phyloP scores from a whole-genome alignment of 1,140 invertebrate species.

The Galleria mellonella region DNA sequence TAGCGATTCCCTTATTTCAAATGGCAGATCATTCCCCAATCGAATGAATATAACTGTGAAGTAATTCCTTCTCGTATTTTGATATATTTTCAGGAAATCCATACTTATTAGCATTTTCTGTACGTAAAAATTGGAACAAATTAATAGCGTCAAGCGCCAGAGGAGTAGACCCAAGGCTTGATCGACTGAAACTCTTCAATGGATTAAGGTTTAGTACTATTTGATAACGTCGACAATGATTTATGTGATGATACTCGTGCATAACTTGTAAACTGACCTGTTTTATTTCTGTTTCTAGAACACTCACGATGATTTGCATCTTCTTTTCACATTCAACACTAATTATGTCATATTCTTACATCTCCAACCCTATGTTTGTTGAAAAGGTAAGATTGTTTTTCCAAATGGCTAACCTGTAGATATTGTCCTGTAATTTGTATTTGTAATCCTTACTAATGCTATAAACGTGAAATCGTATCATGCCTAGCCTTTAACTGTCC shows the following conservation, averaged over 20 bases:
- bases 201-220: slow-evolving; percentile 39
- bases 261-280: not conserved
- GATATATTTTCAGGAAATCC: slow-evolving; percentile 41
- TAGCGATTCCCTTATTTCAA: too few species aligned
- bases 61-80: too few species aligned
- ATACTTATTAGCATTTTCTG: slow-evolving; percentile 46
- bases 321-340: slow-evolving; percentile 53
- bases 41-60: too few species aligned
- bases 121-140: slow-evolving; percentile 45
- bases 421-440: not conserved
- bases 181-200: slow-evolving; percentile 48
- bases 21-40: too few species aligned
- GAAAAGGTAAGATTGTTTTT: slow-evolving; percentile 43
- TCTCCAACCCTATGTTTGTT: slow-evolving; percentile 44
- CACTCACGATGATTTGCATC: slow-evolving; percentile 55
- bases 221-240: too few species aligned
- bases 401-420: not conserved
- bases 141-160: slow-evolving; percentile 26
- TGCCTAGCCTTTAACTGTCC: too few species aligned
- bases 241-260: too few species aligned
- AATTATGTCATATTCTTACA: slow-evolving; percentile 27
- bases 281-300: slow-evolving; percentile 31
- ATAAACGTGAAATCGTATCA: not conserved
- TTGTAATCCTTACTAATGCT: not conserved
- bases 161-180: slow-evolving; percentile 34